Conservation (phyloP, 2,888 invertebrate genomes). For the Neocrepidodera transversa region DNA sequence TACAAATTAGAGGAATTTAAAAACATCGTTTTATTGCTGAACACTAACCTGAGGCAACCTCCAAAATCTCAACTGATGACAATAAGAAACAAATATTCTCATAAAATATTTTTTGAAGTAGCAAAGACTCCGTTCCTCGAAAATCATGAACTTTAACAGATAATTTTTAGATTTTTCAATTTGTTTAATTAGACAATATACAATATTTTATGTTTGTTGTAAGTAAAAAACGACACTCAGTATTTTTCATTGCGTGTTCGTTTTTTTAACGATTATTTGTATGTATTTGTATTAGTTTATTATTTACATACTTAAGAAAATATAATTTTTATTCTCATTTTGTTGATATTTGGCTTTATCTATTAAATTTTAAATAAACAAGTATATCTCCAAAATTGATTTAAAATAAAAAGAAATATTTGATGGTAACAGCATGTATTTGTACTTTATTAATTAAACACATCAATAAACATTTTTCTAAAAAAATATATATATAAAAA, state of each 20-base stretch:
- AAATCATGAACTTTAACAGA: constrained; percentile 46
- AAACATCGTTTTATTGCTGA: constrained; percentile 74
- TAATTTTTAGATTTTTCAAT: background rate
- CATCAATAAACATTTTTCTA: constrained; percentile 7
- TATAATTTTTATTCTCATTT: too few relatives aligned
- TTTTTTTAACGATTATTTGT: background rate
- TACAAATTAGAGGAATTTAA: constrained; percentile 79
- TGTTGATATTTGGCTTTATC: too few relatives aligned
- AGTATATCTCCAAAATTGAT: too few relatives aligned
- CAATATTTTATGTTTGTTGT: constrained; percentile 17
- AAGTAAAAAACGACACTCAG: background rate
- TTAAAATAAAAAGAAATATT: too few relatives aligned
- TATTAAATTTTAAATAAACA: too few relatives aligned
- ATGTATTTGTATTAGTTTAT: background rate
- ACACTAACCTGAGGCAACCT: constrained; percentile 78
- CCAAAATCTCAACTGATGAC: constrained; percentile 84
- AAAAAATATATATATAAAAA: constrained; percentile 10
- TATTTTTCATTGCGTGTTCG: background rate
- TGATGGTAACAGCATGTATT: constrained; percentile 3
- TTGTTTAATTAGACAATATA: constrained; percentile 10
- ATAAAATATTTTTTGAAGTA: constrained; percentile 91
- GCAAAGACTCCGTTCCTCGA: constrained; percentile 77
- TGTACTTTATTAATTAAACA: constrained; percentile 13
- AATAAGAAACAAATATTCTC: constrained; percentile 91
- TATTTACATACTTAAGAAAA: background rate